Evolutionary conservation across 2,888 invertebrate species (phyloP).

Genomic region (Nephrotoma flavescens): DNA sequence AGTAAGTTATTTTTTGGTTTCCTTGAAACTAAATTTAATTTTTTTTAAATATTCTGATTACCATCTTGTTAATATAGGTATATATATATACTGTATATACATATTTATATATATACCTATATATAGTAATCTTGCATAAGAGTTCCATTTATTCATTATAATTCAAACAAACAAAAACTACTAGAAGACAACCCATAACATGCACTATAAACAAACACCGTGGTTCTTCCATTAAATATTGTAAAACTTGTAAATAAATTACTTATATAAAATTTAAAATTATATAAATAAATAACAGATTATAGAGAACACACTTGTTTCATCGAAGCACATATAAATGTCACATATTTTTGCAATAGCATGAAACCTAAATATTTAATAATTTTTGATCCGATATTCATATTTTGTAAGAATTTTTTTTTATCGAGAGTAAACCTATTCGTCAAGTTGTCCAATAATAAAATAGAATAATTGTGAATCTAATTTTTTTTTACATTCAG

Average conservation of each 20-base stretch:
- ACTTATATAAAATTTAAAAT: not conserved
- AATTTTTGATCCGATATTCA: not conserved
- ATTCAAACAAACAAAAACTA: not conserved
- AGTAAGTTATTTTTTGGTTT: not conserved
- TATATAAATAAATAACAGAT: not conserved
- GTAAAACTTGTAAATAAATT: not conserved
- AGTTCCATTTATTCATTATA: not conserved
- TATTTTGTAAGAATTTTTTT: not conserved
- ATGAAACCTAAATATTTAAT: not conserved
- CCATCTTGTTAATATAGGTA: not conserved
- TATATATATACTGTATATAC: no score
- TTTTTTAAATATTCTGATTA: not conserved
- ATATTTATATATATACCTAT: not conserved
- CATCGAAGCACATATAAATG: not conserved
- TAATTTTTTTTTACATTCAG: not conserved
- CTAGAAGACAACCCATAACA: not conserved
- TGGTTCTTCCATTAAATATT: not conserved
- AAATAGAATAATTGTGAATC: not conserved
- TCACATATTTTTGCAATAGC: not conserved
- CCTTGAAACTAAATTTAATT: not conserved
- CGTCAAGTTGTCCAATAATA: no score
- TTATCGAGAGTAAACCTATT: not conserved
- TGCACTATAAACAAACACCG: not conserved
- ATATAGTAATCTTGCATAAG: not conserved
- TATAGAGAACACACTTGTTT: not conserved